Conservation (phyloP, 1,140 invertebrate genomes). For the Musca vetustissima region DNA sequence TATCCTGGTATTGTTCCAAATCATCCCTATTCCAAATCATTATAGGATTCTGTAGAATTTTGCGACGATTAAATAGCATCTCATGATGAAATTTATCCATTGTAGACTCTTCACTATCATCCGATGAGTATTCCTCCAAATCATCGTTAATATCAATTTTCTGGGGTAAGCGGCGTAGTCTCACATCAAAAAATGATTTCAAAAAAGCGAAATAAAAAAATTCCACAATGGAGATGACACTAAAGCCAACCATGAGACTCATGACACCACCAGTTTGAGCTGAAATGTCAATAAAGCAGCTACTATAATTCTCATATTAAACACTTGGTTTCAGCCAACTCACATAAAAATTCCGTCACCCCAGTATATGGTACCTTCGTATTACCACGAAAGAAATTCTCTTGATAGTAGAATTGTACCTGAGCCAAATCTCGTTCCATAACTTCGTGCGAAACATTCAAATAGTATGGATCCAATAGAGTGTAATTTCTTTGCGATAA, state of each 20-base stretch:
- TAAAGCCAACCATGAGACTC: slow-evolving; percentile 78
- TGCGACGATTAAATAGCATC: neutral
- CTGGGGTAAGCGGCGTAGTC: neutral
- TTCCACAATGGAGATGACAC: slow-evolving; percentile 74
- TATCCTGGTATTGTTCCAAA: neutral
- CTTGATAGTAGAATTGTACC: slow-evolving; percentile 70
- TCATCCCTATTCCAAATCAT: slow-evolving; percentile 2
- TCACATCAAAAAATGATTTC: slow-evolving; percentile 54
- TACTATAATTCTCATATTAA: no score
- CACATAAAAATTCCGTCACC: slow-evolving; percentile 75
- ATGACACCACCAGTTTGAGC: slow-evolving; percentile 80
- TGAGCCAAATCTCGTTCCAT: slow-evolving; percentile 63
- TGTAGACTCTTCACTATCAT: neutral
- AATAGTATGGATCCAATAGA: slow-evolving; percentile 31
- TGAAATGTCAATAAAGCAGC: slow-evolving; percentile 43
- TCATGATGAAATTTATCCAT: neutral
- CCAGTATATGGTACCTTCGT: slow-evolving; percentile 72
- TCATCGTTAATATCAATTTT: no score
- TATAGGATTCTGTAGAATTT: neutral
- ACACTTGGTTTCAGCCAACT: neutral
- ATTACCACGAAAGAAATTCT: slow-evolving; percentile 67
- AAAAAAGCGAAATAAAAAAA: slow-evolving; percentile 66
- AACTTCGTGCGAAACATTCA: slow-evolving; percentile 36
- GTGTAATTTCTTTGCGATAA: slow-evolving; percentile 28
- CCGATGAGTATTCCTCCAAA: neutral